Conservation (phyloP, 2,888 invertebrate species). For the Strigamia crassipes region DNA sequence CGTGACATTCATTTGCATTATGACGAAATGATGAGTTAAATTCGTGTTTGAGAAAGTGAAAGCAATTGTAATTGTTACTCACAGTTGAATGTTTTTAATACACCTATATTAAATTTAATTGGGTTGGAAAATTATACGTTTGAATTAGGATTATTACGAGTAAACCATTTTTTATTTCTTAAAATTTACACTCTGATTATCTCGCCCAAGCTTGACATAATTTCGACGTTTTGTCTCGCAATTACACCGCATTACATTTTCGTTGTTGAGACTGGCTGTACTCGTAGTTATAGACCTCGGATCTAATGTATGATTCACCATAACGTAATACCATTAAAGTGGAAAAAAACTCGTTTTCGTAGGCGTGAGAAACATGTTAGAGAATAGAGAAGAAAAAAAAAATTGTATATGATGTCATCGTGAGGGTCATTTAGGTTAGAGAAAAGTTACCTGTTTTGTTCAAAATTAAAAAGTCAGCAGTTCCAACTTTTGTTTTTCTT, state of each 20-base stretch:
- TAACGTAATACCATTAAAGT: constrained; percentile 7
- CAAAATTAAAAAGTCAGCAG: not conserved
- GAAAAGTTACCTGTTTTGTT: not conserved
- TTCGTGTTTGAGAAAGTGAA: too few relatives aligned
- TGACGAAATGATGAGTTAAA: not conserved
- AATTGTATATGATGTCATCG: constrained; percentile 33
- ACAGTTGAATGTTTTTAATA: not conserved
- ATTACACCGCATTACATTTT: not conserved
- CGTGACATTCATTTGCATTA: too few relatives aligned
- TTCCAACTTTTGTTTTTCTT: not conserved
- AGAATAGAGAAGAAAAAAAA: not conserved
- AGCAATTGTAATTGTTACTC: too few relatives aligned
- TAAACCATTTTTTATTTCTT: not conserved
- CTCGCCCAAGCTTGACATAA: not conserved
- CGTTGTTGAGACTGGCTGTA: not conserved
- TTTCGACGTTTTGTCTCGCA: not conserved
- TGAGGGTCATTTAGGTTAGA: not conserved
- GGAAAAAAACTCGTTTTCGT: constrained; percentile 14
- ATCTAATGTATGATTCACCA: constrained; percentile 21
- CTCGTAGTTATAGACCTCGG: not conserved
- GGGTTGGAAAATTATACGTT: not conserved
- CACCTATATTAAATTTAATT: not conserved
- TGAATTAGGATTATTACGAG: not conserved
- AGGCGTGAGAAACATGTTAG: constrained; percentile 22
- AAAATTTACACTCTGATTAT: constrained; percentile 26